These are phyloP conservation scores for Caenorhabditis latens DNA, from an alignment of 1,140 invertebrate genomes.

Conservation along the genomic window DNA sequence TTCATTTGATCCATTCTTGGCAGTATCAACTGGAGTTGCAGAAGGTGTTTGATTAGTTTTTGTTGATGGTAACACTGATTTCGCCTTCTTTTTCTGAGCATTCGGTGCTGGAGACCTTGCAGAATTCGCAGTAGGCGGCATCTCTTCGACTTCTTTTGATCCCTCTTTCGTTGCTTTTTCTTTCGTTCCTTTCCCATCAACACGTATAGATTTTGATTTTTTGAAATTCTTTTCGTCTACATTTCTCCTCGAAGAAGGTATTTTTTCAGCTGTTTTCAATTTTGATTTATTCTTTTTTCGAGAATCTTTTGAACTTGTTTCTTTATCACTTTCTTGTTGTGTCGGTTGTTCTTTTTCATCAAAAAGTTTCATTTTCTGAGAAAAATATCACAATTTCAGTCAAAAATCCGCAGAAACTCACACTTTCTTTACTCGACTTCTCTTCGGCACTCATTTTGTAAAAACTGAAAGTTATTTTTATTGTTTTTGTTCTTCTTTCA, in stretches of 20 bases:
- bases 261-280: conserved; percentile 15
- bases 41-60: background rate
- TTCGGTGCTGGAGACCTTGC: background rate
- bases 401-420: background rate
- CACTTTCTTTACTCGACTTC: background rate
- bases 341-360: conserved; percentile 5
- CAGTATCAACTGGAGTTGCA: background rate
- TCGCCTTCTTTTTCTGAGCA: background rate
- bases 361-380: background rate
- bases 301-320: background rate
- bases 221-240: background rate
- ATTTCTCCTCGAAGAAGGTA: background rate
- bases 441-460: background rate
- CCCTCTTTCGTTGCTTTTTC: background rate
- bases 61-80: background rate
- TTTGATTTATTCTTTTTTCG: conserved; percentile 11
- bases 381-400: background rate
- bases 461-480: background rate
- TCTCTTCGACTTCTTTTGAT: background rate
- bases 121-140: background rate
- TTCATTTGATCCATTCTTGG: background rate
- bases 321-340: background rate
- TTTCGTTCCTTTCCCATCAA: background rate
- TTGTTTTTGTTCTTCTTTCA: background rate
- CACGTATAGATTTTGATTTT: too few species aligned